These are phyloP conservation scores for Ficedula albicollis DNA, from an alignment of 2,797 vertebrate genomes.

Conservation along the genomic window DNA sequence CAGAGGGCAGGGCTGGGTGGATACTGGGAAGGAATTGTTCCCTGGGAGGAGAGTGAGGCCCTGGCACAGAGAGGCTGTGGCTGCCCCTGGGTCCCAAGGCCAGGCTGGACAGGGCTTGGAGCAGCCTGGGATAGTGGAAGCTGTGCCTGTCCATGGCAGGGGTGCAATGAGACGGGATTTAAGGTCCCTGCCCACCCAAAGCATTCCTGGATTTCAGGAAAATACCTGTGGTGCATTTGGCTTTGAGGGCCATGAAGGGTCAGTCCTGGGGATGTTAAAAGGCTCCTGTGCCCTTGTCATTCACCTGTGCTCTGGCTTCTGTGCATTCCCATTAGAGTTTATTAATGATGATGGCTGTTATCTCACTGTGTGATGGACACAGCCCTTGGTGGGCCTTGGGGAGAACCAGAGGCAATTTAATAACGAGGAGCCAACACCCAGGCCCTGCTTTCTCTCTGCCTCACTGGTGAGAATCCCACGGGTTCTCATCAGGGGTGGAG, in stretches of 20 bases:
- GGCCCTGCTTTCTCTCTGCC: neutral
- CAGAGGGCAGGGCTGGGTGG: neutral
- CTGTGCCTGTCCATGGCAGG: neutral
- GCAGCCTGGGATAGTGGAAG: fast-evolving
- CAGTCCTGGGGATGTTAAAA: neutral
- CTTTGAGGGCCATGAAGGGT: neutral
- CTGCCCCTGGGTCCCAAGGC: neutral
- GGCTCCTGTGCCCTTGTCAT: neutral
- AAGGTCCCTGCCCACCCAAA: neutral
- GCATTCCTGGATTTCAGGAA: neutral
- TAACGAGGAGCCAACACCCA: neutral
- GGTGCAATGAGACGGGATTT: neutral
- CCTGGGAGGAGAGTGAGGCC: fast-evolving
- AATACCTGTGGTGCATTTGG: neutral
- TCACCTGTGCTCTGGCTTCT: slow-evolving; percentile 53
- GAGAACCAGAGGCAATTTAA: slow-evolving; percentile 34
- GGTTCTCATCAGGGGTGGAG: neutral
- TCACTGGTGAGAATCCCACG: neutral
- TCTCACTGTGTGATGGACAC: neutral
- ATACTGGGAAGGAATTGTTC: neutral
- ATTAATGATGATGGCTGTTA: slow-evolving; percentile 44
- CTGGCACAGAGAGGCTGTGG: neutral
- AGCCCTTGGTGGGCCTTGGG: neutral
- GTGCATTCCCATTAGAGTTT: slow-evolving; percentile 27
- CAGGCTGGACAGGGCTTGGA: fast-evolving